A percentile compares a stretch with the other conserved stretches of the same genome.
Evolutionary conservation across 2,113 vertebrate species (phyloP).

Genomic region (Pseudorectes ferrugineus): DNA sequence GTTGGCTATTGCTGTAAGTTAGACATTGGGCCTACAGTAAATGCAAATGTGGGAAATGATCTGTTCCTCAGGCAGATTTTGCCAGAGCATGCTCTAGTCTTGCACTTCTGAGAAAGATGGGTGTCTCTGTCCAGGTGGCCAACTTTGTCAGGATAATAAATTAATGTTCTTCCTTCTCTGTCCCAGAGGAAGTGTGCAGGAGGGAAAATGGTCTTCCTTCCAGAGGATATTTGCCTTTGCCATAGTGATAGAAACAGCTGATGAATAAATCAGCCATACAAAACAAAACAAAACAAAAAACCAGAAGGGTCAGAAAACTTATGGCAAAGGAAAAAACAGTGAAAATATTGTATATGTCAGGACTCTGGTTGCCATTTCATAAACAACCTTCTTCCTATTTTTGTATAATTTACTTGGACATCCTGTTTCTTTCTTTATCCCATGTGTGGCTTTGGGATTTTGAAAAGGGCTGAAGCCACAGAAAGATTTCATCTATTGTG

Average conservation of each 20-base stretch:
- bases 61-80: background rate
- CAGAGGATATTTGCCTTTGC: constrained; percentile 64
- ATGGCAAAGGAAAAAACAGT: constrained; percentile 40
- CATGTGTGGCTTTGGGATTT: constrained; percentile 14
- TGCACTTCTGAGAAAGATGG: background rate
- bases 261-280: constrained; percentile 50
- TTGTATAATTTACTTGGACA: constrained; percentile 59
- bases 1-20: background rate
- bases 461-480: constrained; percentile 13
- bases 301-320: constrained; percentile 34
- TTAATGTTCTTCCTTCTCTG: background rate
- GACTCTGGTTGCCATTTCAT: constrained; percentile 20
- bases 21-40: background rate
- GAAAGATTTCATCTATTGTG: background rate
- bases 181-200: background rate
- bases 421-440: constrained; percentile 66
- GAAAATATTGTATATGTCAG: constrained; percentile 45
- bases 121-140: background rate
- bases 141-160: background rate
- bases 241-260: constrained; percentile 53
- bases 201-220: constrained; percentile 30
- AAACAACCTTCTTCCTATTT: constrained; percentile 58
- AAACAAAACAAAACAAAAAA: background rate
- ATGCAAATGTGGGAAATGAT: background rate
- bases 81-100: background rate